Base-by-base conservation (phyloP, 2,113 vertebrate species). In the Ivindomyrus marchei region DNA sequence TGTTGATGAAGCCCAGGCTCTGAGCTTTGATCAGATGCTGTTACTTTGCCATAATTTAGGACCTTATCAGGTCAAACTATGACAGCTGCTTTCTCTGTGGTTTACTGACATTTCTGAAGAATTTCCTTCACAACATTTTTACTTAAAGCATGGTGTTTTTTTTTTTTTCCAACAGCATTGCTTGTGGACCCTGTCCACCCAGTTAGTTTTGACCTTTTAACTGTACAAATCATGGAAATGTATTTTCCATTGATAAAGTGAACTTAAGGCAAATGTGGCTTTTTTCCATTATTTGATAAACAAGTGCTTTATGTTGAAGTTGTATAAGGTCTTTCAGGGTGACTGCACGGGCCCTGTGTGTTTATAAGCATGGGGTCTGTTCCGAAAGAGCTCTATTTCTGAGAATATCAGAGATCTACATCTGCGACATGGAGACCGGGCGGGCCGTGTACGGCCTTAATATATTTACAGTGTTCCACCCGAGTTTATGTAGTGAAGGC, bases 401-500 rank as follows among this genome's bases (percentile, higher is more conserved):
- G 83, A 85, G 17, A 85, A 47, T 85, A 85, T 85, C 62, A 3
- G 39, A 39, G 83, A 85, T 85, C 83, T 47, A 46, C 46, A 47
- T 85, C 46, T 85, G 46, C 5, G 6, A 27, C 21, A 10, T 56
- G 27, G 46, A 52, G 47, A 86, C 85, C n/a, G n/a, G 42, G 84
- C 24, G 19, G 85, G 85, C 9, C 5, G 2, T 39, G 50, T 85
- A 49, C 24, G 4, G 47, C 85, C 85, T 52, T 27, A 86, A 86
- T 50, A 86, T 27, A 39, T 58, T 31, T 42, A 88, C 52, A 42
- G 39, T 84, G 17, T 42, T 53, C 11, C 49, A 31, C 86, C 45
- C 84, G 17, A 52, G 92, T 94, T 93, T 93, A 91, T 91, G 46
- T 94, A 94, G 94, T 92, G 92, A 94, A 92, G 94, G 92, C 89